These are phyloP conservation scores for Tinea semifulvella DNA, from an alignment of 2,888 invertebrate genomes.

Conservation along the genomic window DNA sequence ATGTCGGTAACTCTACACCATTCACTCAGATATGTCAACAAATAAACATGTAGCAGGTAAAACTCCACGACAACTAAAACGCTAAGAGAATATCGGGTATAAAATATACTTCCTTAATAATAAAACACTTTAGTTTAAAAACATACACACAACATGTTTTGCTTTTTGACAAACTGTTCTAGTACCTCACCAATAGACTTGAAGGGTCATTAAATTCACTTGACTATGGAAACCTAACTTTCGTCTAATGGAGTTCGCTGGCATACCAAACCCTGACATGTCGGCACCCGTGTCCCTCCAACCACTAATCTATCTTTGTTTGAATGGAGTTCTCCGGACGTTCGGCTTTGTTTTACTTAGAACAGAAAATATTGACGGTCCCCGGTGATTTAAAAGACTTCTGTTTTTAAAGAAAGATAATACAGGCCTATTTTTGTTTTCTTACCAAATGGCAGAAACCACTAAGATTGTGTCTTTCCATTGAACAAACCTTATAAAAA, in stretches of 20 bases:
- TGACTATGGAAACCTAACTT: no score
- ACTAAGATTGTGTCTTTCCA: not conserved
- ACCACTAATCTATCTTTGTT: constrained; percentile 24
- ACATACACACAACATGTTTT: no score
- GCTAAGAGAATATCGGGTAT: no score
- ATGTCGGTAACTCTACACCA: constrained; percentile 39
- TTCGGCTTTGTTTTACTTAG: constrained; percentile 47
- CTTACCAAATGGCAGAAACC: constrained; percentile 42
- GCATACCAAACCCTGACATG: constrained; percentile 9
- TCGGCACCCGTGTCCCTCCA: constrained; percentile 15
- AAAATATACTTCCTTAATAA: no score
- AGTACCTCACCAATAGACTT: no score
- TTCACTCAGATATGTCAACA: not conserved
- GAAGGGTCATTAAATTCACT: no score
- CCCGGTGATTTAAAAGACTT: constrained; percentile 57
- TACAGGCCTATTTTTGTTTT: constrained; percentile 58
- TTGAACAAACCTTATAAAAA: not conserved
- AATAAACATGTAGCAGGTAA: not conserved
- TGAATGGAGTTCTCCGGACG: constrained; percentile 38
- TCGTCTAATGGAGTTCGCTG: no score
- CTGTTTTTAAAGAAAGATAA: constrained; percentile 62
- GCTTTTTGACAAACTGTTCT: no score
- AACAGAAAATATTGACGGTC: constrained; percentile 57
- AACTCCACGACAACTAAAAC: no score
- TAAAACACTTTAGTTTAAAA: no score